These are phyloP conservation scores for Druceiella hillmani DNA, from an alignment of 2,888 invertebrate species.

Conservation along the genomic window DNA sequence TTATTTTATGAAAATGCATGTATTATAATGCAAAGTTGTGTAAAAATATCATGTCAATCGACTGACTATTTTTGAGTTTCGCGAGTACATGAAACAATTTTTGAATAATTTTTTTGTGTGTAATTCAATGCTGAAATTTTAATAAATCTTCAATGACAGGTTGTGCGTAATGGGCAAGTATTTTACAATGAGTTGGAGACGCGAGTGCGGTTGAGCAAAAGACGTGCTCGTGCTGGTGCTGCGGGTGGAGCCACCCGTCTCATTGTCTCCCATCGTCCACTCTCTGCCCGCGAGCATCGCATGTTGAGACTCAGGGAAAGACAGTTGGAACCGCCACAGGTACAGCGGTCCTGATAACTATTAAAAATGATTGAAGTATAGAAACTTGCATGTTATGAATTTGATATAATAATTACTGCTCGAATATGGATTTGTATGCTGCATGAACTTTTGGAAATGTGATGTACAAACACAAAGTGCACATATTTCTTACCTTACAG, in stretches of 20 bases:
- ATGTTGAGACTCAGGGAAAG: slow-evolving; percentile 83
- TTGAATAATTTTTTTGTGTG: not conserved
- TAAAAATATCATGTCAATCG: not conserved
- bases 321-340: slow-evolving; percentile 80
- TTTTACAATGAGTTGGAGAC: slow-evolving; percentile 96
- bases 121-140: too few relatives aligned
- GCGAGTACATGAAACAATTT: not conserved
- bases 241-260: slow-evolving; percentile 71
- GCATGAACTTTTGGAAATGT: not conserved
- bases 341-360: slow-evolving; percentile 18
- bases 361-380: slow-evolving; percentile 6
- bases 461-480: too few relatives aligned
- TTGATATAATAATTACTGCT: too few relatives aligned
- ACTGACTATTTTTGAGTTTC: not conserved
- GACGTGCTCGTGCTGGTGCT: slow-evolving; percentile 62
- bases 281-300: slow-evolving; percentile 78
- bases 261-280: slow-evolving; percentile 84
- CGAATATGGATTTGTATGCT: not conserved
- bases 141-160: too few relatives aligned
- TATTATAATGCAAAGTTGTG: not conserved
- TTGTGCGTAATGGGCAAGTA: slow-evolving; percentile 83
- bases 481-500: slow-evolving; percentile 8
- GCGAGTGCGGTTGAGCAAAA: slow-evolving; percentile 88
- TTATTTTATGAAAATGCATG: not conserved
- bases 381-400: too few relatives aligned